Base-by-base conservation (phyloP, 2,888 invertebrate genomes). In the Pteria penguin region DNA sequence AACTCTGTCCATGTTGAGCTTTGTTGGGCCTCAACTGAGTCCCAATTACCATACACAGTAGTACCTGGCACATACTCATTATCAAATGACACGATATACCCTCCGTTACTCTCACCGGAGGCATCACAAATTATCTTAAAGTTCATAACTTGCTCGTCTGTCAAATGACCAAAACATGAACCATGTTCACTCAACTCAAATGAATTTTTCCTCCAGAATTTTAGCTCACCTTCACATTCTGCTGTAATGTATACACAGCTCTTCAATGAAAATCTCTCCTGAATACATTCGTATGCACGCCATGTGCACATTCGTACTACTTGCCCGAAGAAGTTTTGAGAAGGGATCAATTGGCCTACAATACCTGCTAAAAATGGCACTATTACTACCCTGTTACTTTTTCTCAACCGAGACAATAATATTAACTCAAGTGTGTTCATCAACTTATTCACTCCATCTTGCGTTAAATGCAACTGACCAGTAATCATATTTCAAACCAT, bases 401-500 rank as follows among this genome's bases (percentile, higher is more conserved):
- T 65, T 11, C 4, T 29, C 11, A 65, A 14, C 4, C 27, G 45
- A 65, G 5, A 5, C n/a, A n/a, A n/a, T 45, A 65, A 65, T 33
- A 65, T 45, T 22, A 4, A 65, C 18, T n/a, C 8, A 5, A 65
- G 18, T 14, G 45, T 14, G 45, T 45, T 18, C 8, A 45, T 45
- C 18, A 71, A 32, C 29, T 63, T 71, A 2, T 63, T 8, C 8
- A 71, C 18, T 54, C 71, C 63, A 31, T 63, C 54, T 24, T 62
- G 60, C 14, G 75, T 71, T 3, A 80, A 66, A 14, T 62, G 36
- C 8, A 80, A 11, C 1, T 36, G 62, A 45, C 76, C 77, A n/a
- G 54, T 22, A 22, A 36, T 22, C 14, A 71, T 68, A 36, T 80
- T 54, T 75, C 78, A 78, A 8, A 52, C 61, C 11, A 68, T 77